A percentile compares a stretch with the other conserved stretches of the same genome.
Evolutionary conservation across 2,888 invertebrate species (phyloP).

Genomic region (Megamerina dolium): DNA sequence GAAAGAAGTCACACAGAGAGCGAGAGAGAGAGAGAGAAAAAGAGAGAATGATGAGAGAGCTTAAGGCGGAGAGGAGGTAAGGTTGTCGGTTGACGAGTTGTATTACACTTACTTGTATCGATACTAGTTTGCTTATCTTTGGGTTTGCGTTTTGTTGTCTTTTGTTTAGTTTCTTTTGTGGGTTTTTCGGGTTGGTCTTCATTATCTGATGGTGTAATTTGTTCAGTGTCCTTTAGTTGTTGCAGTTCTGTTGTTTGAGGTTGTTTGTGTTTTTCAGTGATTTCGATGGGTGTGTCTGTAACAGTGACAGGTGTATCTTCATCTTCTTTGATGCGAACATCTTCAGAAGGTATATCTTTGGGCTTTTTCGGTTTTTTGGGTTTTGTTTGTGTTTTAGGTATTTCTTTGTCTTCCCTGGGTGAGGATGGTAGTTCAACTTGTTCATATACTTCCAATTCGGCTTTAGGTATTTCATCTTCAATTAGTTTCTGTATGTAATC

Average conservation of each 20-base stretch:
- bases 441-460: slow-evolving; percentile 49
- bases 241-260: slow-evolving; percentile 27
- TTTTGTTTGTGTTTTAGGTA: slow-evolving; percentile 34
- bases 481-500: slow-evolving; percentile 45
- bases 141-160: slow-evolving; percentile 46
- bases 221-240: slow-evolving; percentile 46
- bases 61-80: not conserved
- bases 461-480: slow-evolving; percentile 44
- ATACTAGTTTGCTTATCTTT: slow-evolving; percentile 43
- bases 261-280: slow-evolving; percentile 28
- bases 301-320: slow-evolving; percentile 25
- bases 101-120: slow-evolving; percentile 48
- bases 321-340: slow-evolving; percentile 16
- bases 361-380: slow-evolving; percentile 29
- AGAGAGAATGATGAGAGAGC: too few species aligned
- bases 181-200: slow-evolving; percentile 42
- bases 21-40: not conserved
- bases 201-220: slow-evolving; percentile 49
- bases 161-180: slow-evolving; percentile 43
- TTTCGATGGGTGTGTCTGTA: slow-evolving; percentile 19
- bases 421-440: slow-evolving; percentile 39
- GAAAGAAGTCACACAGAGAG: too few species aligned
- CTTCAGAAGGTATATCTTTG: slow-evolving; percentile 20
- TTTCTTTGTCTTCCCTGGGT: slow-evolving; percentile 38
- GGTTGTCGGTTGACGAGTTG: slow-evolving; percentile 1